Conservation (phyloP, 2,888 invertebrate species). For the Mystacides longicornis region DNA sequence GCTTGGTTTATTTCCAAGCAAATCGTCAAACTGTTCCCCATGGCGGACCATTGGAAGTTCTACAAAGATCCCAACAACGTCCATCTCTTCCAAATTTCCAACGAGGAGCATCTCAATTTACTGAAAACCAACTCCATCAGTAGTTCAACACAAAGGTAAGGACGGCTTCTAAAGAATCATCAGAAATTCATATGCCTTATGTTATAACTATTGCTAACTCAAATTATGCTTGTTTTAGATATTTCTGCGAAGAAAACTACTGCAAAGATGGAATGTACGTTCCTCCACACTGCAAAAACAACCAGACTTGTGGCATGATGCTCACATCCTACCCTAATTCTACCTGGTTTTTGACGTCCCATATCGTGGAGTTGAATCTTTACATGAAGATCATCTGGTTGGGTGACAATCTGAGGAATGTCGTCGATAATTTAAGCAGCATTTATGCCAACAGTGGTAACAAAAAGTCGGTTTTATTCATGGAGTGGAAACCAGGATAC, state of each 20-base stretch:
- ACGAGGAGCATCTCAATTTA: slow-evolving; percentile 30
- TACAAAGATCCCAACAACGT: slow-evolving; percentile 42
- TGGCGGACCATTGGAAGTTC: slow-evolving; percentile 49
- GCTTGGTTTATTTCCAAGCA: slow-evolving; percentile 57
- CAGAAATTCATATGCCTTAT: no score
- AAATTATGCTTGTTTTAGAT: slow-evolving; percentile 33
- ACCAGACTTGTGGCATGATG: slow-evolving; percentile 38
- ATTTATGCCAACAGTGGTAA: slow-evolving; percentile 29
- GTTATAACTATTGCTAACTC: no score
- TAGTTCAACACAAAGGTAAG: slow-evolving; percentile 28
- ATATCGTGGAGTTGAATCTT: slow-evolving; percentile 53
- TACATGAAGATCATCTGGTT: slow-evolving; percentile 64
- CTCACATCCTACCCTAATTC: slow-evolving; percentile 44
- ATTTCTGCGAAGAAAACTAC: slow-evolving; percentile 40
- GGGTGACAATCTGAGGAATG: slow-evolving; percentile 48
- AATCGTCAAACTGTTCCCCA: slow-evolving; percentile 29
- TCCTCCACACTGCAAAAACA: slow-evolving; percentile 47
- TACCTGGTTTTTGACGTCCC: slow-evolving; percentile 49
- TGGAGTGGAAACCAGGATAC: slow-evolving; percentile 62
- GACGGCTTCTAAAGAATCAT: no score
- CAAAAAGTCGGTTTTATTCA: slow-evolving; percentile 48
- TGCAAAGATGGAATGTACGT: slow-evolving; percentile 51
- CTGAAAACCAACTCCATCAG: slow-evolving; percentile 33
- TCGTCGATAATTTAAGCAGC: slow-evolving; percentile 35
- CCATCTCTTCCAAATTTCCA: slow-evolving; percentile 40